Evolutionary conservation across 1,140 invertebrate genomes (phyloP).

Genomic region (Brachionus calyciflorus): DNA sequence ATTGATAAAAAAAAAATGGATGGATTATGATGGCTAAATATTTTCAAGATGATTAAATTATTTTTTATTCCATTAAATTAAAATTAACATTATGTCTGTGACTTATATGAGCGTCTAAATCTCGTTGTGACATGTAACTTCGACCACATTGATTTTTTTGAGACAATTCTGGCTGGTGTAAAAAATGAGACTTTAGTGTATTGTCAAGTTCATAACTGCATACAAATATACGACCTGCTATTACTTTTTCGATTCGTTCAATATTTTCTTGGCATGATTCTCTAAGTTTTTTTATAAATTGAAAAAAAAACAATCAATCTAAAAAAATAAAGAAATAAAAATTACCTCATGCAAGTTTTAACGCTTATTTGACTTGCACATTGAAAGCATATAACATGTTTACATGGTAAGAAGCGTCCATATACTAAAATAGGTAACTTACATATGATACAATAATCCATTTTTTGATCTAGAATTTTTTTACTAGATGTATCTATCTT

Average conservation of each 20-base stretch:
- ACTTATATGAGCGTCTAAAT: constrained; percentile 23
- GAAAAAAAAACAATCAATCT: background rate
- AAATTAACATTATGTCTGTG: constrained; percentile 12
- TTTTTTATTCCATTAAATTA: constrained; percentile 1
- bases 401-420: constrained; percentile 34
- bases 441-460: constrained; percentile 22
- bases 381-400: constrained; percentile 27
- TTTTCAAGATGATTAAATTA: too few species aligned
- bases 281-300: background rate
- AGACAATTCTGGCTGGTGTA: background rate
- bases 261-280: constrained; percentile 19
- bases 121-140: constrained; percentile 35
- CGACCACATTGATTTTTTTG: constrained; percentile 28
- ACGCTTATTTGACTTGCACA: background rate
- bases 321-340: background rate
- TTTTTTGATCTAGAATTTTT: constrained; percentile 10
- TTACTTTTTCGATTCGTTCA: constrained; percentile 18
- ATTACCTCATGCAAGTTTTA: background rate
- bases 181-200: background rate
- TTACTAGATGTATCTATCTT: background rate
- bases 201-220: background rate
- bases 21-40: too few species aligned
- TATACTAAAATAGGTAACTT: constrained; percentile 13
- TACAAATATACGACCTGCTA: constrained; percentile 19
- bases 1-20: too few species aligned